Percentiles rank a stretch among this genome's conserved stretches.
Evolutionary conservation across 1,140 invertebrate genomes (phyloP).

Genomic region (Drosophila pandora): DNA sequence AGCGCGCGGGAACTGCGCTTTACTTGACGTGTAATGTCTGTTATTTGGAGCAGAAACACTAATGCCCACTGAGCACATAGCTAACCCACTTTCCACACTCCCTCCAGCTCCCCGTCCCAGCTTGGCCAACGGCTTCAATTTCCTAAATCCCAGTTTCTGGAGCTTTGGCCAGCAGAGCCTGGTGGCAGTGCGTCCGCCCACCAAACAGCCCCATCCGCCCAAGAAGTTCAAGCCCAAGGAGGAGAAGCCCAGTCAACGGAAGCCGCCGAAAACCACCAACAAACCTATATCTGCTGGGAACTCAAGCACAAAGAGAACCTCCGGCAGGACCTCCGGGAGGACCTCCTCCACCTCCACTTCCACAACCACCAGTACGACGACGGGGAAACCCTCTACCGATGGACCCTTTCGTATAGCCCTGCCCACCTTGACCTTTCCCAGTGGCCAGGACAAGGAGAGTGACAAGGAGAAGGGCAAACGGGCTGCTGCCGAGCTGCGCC

Average conservation of each 20-base stretch:
- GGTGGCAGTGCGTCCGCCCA: conserved; percentile 56
- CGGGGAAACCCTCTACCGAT: conserved; percentile 54
- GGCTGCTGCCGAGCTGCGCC: conserved; percentile 50
- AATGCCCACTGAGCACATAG: conserved; percentile 64
- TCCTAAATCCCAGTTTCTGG: conserved; percentile 67
- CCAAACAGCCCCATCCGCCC: conserved; percentile 79
- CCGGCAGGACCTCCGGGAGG: neutral
- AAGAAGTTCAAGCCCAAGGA: conserved; percentile 84
- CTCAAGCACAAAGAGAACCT: conserved; percentile 7
- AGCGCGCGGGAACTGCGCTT: conserved; percentile 70
- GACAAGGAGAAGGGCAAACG: conserved; percentile 77
- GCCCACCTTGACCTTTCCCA: conserved; percentile 77
- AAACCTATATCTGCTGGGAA: conserved; percentile 33
- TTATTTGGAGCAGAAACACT: conserved; percentile 76
- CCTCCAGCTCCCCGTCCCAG: conserved; percentile 62
- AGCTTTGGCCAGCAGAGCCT: conserved; percentile 66
- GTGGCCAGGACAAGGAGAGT: conserved; percentile 42
- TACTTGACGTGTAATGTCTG: conserved; percentile 68
- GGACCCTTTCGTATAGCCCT: conserved; percentile 79
- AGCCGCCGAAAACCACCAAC: conserved; percentile 49
- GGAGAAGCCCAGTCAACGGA: conserved; percentile 80
- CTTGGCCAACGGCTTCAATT: conserved; percentile 70
- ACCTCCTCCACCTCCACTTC: conserved; percentile 51
- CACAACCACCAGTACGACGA: conserved; percentile 71
- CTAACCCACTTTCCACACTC: conserved; percentile 42